Evolutionary conservation across 64 coral and sea anemone genomes (phyloP), one percentile per base, ranked within the genome.

Genomic region (Montipora efflorescens): DNA sequence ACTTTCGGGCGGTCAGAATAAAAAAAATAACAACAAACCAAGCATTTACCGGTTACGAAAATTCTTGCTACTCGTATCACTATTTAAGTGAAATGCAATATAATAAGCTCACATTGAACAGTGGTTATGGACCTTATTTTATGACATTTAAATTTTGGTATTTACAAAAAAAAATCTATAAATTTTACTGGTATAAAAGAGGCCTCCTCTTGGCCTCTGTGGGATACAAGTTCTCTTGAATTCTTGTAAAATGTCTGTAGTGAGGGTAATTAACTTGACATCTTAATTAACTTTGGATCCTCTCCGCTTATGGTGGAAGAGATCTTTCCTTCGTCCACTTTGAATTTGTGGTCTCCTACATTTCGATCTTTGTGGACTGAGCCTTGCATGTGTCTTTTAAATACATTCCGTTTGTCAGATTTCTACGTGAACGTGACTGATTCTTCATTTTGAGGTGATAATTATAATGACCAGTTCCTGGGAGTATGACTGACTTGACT

Each of bases 311-410:
- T 47, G 12, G 14, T 14, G 74, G 15, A 67, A 13, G 53, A 57
- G 53, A 11, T 57, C 53, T 57, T 57, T 57, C 11, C 53, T 57
- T 57, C 53, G 0, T 57, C 6, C 53, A 57, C 19, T 15, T 48
- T 48, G 45, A 3, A 78, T 2, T 18, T 78, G 46, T 16, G 18
- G 12, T 78, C 3, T n/a, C 49, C 47, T 78, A 48, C 44, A 78
- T 18, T 78, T 7, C 76, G 45, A 13, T 78, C 76, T 5, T 78
- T 78, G 12, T 50, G 36, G 36, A 36, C 36, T 5, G 76, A 78
- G 47, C 76, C 15, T 48, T 8, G 10, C 71, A 25, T 76, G 74
- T 49, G n/a, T 86, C 44, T 71, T 48, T 86, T 86, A 51, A 71
- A 86, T 72, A 71, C 3, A 13, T 67, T 47, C 45, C 5, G 5